Base-by-base conservation (phyloP, 1,140 invertebrate species). In the Bombus confusus region DNA sequence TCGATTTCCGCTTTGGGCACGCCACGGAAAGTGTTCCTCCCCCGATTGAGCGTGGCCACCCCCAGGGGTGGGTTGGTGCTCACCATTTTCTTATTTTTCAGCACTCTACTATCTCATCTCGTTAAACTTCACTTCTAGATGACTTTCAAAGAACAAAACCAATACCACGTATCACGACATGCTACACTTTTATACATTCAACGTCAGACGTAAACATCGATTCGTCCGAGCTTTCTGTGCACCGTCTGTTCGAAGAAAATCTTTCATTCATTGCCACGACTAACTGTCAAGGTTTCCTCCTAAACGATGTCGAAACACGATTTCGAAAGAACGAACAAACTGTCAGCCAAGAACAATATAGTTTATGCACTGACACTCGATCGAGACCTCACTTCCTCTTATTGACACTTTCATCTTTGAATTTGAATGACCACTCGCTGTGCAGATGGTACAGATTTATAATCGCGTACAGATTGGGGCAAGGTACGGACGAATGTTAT, bases 1-100 rank as follows among this genome's bases (percentile, higher is more conserved):
- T 97, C 96, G 52, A 98, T 93, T 91, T 97, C 96, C 90, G 97
- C 96, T 93, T 97, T 98, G 87, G 97, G 97, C n/a, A 98, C 95
- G 62, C 97, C 97, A 83, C 97, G 96, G 93, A 98, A 97, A 89
- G 95, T 96, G 90, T 96, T 96, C 87, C 96, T 95, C 59, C 90
- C 92, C 71, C 90, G 85, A 80, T 86, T 88, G 0, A 88, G 79
- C 39, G 89, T 90, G 18, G 39, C 62, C 41, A 88, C 85, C 90
- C 90, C 80, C 41, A 91, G 34, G 25, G 76, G 81, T 43, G 87
- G 86, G 34, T 83, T 91, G n/a, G 90, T 92, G 86, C 90, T 90
- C 47, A 93, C 90, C 92, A 93, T 93, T 83, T 78, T 91, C 37
- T 57, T 28, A n/a, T 12, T 39, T 52, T 52, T 52, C 18, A 52